Conservation (phyloP, 2,797 vertebrate species). For the Eospalax fontanierii region DNA sequence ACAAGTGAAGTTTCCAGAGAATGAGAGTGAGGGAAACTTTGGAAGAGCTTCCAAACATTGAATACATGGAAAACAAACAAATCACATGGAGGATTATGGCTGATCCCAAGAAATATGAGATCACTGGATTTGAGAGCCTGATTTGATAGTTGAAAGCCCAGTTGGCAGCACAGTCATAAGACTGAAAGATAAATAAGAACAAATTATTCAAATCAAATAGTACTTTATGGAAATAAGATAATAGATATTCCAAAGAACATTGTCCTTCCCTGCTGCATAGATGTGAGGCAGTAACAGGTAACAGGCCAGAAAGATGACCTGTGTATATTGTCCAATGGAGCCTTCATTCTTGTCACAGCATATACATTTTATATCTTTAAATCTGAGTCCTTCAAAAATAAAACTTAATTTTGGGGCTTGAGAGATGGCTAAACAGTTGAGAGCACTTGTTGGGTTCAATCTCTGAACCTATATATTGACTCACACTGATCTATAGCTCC, state of each 20-base stretch:
- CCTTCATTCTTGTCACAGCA: background rate
- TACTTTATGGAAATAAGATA: background rate
- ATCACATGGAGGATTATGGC: background rate
- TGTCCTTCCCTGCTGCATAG: background rate
- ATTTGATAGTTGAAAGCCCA: background rate
- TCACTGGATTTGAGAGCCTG: background rate
- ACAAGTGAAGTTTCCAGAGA: background rate
- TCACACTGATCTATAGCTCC: too few species aligned
- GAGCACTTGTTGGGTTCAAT: too few species aligned
- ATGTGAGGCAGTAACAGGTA: background rate
- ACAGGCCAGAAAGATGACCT: background rate
- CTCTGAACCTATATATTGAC: too few species aligned
- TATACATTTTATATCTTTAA: background rate
- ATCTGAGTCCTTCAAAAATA: background rate
- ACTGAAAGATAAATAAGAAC: background rate
- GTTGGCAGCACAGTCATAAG: background rate
- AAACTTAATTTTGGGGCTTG: too few species aligned
- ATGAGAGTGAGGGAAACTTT: background rate
- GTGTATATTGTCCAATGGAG: background rate
- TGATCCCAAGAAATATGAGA: background rate
- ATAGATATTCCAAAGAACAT: background rate
- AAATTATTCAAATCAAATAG: constrained; percentile 4
- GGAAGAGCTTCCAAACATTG: background rate
- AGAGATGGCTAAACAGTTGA: too few species aligned
- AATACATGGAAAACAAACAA: background rate